These are phyloP conservation scores for Neocrepidodera transversa DNA, from an alignment of 2,888 invertebrate species.

Conservation along the genomic window DNA sequence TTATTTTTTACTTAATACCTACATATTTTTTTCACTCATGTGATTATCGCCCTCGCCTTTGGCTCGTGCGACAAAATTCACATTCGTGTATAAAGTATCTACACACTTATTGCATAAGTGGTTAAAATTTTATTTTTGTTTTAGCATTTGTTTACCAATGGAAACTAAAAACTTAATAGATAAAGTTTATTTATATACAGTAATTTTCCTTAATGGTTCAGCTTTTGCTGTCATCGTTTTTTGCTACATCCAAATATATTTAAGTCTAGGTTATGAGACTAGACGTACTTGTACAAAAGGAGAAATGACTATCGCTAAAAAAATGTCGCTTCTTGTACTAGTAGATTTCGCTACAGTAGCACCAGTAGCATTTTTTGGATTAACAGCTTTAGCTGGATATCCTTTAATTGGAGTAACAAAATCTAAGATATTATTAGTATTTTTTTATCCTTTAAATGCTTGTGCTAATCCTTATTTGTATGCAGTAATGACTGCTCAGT, in stretches of 20 bases:
- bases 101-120: no score
- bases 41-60: no score
- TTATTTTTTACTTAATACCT: no score
- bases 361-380: conserved; percentile 87
- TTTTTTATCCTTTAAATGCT: conserved; percentile 90
- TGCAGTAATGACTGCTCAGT: conserved; percentile 88
- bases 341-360: conserved; percentile 82
- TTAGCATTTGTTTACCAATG: conserved; percentile 87
- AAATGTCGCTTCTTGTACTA: conserved; percentile 87
- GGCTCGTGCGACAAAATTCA: no score
- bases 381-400: conserved; percentile 84
- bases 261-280: conserved; percentile 75
- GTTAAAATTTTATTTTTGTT: not conserved
- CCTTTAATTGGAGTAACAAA: conserved; percentile 84
- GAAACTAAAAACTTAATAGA: conserved; percentile 75
- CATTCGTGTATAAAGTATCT: no score
- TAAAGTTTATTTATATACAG: conserved; percentile 74
- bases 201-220: conserved; percentile 78
- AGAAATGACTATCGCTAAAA: conserved; percentile 81
- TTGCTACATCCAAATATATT: conserved; percentile 87
- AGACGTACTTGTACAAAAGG: conserved; percentile 65
- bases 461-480: conserved; percentile 94
- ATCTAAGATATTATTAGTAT: conserved; percentile 83
- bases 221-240: conserved; percentile 85
- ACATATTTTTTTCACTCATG: no score